Percentiles rank a stretch among this genome's conserved stretches.
These are phyloP conservation scores for Drosophila nigricruria DNA, from an alignment of 2,888 invertebrate genomes.

Conservation along the genomic window DNA sequence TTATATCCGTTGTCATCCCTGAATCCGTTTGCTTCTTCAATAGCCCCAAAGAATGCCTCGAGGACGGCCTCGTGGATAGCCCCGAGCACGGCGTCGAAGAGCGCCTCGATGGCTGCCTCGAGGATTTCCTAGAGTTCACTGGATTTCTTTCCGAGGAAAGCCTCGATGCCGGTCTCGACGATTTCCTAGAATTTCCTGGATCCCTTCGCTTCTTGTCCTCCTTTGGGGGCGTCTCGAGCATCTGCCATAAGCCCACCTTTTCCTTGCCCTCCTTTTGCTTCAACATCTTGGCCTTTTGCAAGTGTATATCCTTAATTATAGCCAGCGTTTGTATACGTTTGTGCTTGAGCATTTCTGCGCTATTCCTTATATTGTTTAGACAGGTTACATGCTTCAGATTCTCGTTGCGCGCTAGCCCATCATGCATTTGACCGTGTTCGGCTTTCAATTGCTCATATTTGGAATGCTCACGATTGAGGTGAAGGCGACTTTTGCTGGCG, in stretches of 20 bases:
- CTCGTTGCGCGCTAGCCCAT: not conserved
- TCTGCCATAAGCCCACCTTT: conserved; percentile 24
- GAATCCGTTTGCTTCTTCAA: too few relatives aligned
- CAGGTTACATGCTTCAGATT: not conserved
- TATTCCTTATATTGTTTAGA: not conserved
- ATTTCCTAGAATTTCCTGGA: not conserved
- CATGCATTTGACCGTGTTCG: not conserved
- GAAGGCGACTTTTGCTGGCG: conserved; percentile 90
- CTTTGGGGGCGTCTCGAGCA: not conserved
- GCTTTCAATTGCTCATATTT: conserved; percentile 17
- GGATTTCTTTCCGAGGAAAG: too few relatives aligned
- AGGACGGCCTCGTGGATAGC: not conserved
- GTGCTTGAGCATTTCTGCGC: conserved; percentile 4
- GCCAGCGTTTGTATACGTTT: conserved; percentile 16
- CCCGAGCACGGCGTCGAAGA: not conserved
- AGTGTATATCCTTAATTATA: conserved; percentile 30
- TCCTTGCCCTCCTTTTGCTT: conserved; percentile 13
- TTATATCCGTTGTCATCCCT: not conserved
- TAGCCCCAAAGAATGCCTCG: not conserved
- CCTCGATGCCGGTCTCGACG: not conserved
- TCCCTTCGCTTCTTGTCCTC: not conserved
- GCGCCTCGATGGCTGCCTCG: not conserved
- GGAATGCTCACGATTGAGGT: conserved; percentile 87
- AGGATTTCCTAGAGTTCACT: not conserved
- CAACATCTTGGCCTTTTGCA: conserved; percentile 29